Percentiles rank a stretch among this genome's conserved stretches.
Evolutionary conservation across 2,888 invertebrate genomes (phyloP).

Genomic region (Anagyrus pseudococci): DNA sequence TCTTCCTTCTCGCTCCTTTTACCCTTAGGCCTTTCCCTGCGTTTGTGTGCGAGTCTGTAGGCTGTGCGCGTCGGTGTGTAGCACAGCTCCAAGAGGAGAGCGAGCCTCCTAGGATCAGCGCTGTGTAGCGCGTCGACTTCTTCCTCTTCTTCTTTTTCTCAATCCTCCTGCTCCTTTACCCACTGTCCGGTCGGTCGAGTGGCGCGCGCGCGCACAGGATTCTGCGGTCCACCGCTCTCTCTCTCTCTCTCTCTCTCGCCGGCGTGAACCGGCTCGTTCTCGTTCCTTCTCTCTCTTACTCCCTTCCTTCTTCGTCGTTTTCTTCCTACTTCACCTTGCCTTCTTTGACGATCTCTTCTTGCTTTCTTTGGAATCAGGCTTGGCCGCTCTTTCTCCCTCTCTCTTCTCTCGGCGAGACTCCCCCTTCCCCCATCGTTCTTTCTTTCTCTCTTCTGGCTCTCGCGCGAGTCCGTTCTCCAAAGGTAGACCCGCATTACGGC

Average conservation of each 20-base stretch:
- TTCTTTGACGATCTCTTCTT: not conserved
- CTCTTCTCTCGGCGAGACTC: no score
- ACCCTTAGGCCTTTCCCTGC: conserved; percentile 39
- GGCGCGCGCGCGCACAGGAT: not conserved
- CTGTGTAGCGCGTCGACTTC: not conserved
- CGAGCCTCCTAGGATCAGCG: not conserved
- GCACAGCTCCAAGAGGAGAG: not conserved
- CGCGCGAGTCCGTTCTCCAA: no score
- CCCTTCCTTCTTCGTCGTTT: conserved; percentile 31
- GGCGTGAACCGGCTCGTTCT: conserved; percentile 10
- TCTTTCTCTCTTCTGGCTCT: no score
- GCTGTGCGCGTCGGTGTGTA: not conserved
- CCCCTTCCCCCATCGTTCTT: no score
- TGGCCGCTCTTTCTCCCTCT: no score
- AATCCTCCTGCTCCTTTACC: no score
- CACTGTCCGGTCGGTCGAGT: not conserved
- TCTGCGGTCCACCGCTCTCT: conserved; percentile 8
- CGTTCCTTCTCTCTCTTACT: conserved; percentile 14
- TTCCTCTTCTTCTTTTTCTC: not conserved
- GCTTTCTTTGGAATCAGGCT: not conserved
- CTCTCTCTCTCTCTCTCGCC: conserved; percentile 10
- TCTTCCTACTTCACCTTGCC: conserved; percentile 24
- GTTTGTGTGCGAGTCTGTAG: not conserved
- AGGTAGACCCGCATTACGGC: not conserved
- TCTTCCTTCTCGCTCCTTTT: conserved; percentile 36